Conservation (phyloP, 1,140 invertebrate species). For the Paramacrobiotus metropolitanus region DNA sequence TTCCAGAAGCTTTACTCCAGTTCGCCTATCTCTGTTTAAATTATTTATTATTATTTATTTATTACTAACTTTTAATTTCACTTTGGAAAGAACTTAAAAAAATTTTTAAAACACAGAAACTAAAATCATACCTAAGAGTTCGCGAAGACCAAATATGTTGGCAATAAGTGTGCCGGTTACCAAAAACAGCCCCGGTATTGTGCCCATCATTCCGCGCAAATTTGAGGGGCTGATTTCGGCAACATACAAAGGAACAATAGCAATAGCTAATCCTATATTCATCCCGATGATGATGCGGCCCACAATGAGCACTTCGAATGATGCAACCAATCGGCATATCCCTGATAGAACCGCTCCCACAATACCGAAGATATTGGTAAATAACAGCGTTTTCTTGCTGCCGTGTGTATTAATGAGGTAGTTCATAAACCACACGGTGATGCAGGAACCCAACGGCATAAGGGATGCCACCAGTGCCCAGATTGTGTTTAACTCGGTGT, state of each 20-base stretch:
- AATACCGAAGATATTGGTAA: conserved; percentile 26
- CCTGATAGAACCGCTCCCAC: conserved; percentile 36
- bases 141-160: conserved; percentile 43
- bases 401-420: conserved; percentile 42
- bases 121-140: conserved; percentile 40
- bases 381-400: conserved; percentile 29
- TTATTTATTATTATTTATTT: too few species aligned
- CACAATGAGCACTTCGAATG: conserved; percentile 47
- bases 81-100: too few species aligned
- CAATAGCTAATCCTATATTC: conserved; percentile 41
- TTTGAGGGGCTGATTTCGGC: conserved; percentile 59
- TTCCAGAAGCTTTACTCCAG: too few species aligned
- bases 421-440: conserved; percentile 42
- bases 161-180: conserved; percentile 52
- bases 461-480: background rate
- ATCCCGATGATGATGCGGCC: conserved; percentile 57
- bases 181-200: conserved; percentile 54
- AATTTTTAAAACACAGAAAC: too few species aligned
- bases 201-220: conserved; percentile 52
- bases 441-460: conserved; percentile 32
- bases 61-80: too few species aligned
- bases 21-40: too few species aligned
- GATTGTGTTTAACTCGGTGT: background rate
- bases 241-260: conserved; percentile 57
- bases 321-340: conserved; percentile 32